Base-by-base conservation (phyloP, 2,113 vertebrate genomes). In the rat (Rattus norvegicus) region DNA sequence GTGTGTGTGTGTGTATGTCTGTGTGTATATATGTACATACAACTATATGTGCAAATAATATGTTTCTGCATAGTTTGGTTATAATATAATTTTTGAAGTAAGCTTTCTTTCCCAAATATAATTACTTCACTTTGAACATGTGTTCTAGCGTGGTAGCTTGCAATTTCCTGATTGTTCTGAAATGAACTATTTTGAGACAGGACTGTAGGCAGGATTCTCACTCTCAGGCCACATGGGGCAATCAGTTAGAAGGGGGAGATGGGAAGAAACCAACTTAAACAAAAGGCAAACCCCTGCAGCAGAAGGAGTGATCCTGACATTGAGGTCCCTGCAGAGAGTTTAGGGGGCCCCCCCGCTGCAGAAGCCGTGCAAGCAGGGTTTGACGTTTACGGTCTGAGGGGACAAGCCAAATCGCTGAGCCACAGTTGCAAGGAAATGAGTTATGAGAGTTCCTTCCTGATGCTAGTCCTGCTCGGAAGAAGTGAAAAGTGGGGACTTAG, bases 11-110 rank as follows among this genome's bases (percentile, higher is more conserved):
- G n/a, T n/a, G n/a, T n/a, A 28, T 30, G 67, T 69, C 4, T 70
- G 14, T 70, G 14, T 70, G 72, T 73, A 39, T 73, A 4, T 39
- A 79, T 43, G 43, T 43, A 43, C 43, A 43, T 16, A 79, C 9
- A 79, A 72, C 26, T 33, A 26, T 28, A 33, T 36, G 0, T 13
- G 52, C 52, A 52, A 52, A 52, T 49, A 24, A 7, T 39, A 39
- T 59, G 36, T 26, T 22, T 61, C 26, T 39, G 12, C 1, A 39
- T 39, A 83, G 39, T 26, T 49, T 83, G 33, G 36, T 24, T 52
- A 52, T 36, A 16, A 16, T 30, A 49, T n/a, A 65, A 73, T 81
- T 92, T 81, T 87, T 90, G 73, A 94, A 94, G 72, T 76, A n/a
- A 59, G 54, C 20, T 83, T 87, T 95, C 43, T 83, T 87, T 95